These are phyloP conservation scores for Leptoclinus maculatus DNA, from an alignment of 2,797 vertebrate species.

Conservation along the genomic window DNA sequence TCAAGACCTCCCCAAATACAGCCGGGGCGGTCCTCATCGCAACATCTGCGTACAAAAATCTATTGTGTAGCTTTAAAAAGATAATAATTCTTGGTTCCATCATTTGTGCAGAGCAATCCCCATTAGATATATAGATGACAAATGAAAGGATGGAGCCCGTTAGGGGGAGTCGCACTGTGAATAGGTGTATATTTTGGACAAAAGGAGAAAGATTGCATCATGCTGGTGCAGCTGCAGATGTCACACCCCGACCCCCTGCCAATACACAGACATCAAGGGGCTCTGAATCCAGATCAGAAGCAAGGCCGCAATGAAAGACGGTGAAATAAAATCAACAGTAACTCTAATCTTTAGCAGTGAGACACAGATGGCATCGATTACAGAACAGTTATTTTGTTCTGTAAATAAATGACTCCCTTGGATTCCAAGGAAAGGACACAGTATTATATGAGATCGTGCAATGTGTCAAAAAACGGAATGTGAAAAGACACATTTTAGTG, in stretches of 20 bases:
- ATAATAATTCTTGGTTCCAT: background rate
- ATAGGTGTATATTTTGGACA: slow-evolving; percentile 42
- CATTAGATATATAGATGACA: background rate
- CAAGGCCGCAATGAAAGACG: background rate
- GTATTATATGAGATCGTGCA: background rate
- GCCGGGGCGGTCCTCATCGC: background rate
- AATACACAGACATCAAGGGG: slow-evolving; percentile 4
- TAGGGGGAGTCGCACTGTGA: background rate
- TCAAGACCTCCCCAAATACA: slow-evolving; percentile 9
- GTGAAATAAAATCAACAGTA: background rate
- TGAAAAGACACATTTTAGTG: background rate
- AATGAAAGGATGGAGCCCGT: background rate
- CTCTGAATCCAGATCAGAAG: slow-evolving; percentile 16
- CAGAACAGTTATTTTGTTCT: slow-evolving; percentile 8
- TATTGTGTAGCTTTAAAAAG: background rate
- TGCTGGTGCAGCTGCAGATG: slow-evolving; percentile 27
- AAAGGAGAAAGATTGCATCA: background rate
- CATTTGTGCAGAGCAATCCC: background rate
- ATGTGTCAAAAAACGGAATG: slow-evolving; percentile 15
- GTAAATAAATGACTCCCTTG: slow-evolving; percentile 15
- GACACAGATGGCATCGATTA: background rate
- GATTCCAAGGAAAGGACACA: background rate
- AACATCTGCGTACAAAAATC: background rate
- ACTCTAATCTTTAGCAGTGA: background rate
- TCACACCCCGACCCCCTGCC: slow-evolving; percentile 7